These are phyloP conservation scores for Tadarida brasiliensis DNA, from an alignment of 2,797 vertebrate genomes.

Conservation along the genomic window DNA sequence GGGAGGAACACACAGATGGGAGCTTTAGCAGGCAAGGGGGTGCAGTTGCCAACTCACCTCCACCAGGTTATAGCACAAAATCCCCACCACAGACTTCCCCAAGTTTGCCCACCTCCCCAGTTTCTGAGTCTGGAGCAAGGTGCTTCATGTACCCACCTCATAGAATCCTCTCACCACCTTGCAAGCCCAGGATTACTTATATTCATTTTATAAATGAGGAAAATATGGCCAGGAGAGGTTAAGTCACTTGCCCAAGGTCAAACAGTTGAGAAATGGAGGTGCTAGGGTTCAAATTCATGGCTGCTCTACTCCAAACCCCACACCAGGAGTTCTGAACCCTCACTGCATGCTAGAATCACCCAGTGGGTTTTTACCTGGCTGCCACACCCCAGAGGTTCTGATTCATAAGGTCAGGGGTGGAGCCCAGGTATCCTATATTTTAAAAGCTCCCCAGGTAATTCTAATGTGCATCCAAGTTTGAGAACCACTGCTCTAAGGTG, in stretches of 20 bases:
- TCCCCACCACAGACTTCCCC: neutral
- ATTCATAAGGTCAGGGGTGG: neutral
- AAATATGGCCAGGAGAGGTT: neutral
- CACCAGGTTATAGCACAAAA: neutral
- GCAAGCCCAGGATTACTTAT: constrained; percentile 1
- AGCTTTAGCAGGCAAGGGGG: neutral
- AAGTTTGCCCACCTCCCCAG: neutral
- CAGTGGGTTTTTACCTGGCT: neutral
- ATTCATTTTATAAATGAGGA: neutral
- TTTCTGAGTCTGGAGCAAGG: neutral
- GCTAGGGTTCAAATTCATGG: constrained; percentile 27
- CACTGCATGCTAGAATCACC: neutral
- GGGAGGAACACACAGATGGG: constrained; percentile 47
- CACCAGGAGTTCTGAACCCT: neutral
- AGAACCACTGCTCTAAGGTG: neutral
- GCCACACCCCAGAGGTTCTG: neutral
- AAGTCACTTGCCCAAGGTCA: constrained; percentile 12
- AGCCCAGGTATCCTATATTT: neutral
- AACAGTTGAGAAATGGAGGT: neutral
- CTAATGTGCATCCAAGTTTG: neutral
- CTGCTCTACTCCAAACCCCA: neutral
- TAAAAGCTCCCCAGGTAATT: constrained; percentile 29
- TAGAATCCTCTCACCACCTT: neutral
- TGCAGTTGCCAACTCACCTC: neutral
- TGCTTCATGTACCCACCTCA: neutral